Evolutionary conservation across 2,888 invertebrate species (phyloP).

Genomic region (Rhopalosiphum nymphaeae): DNA sequence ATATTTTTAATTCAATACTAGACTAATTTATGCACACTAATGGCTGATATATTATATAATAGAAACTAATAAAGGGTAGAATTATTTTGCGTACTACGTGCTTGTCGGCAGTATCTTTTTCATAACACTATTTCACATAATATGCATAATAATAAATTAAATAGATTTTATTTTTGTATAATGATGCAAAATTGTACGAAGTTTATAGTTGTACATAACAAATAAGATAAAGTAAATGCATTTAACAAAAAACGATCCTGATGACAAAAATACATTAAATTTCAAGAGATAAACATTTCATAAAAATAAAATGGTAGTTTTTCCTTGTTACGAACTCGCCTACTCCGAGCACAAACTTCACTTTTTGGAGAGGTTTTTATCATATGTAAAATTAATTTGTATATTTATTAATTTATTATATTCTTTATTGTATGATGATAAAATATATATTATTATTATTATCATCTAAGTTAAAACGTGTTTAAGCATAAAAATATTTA

Average conservation of each 20-base stretch:
- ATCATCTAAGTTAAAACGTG: neutral
- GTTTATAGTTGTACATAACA: neutral
- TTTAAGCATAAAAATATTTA: neutral
- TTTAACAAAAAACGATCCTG: neutral
- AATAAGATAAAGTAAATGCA: neutral
- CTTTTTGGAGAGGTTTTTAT: no score
- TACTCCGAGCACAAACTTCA: no score
- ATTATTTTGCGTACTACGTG: neutral
- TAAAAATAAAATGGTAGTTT: neutral
- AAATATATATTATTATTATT: no score
- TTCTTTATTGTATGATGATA: no score
- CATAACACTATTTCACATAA: neutral
- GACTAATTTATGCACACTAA: neutral
- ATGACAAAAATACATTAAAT: neutral
- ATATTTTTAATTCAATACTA: neutral
- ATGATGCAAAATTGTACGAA: neutral
- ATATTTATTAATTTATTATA: no score
- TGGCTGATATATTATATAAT: neutral
- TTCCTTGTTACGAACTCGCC: no score
- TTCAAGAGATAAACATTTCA: neutral
- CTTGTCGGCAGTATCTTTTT: neutral
- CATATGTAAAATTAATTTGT: no score
- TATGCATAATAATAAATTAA: neutral
- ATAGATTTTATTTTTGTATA: neutral
- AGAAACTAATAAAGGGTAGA: neutral